These are phyloP conservation scores for Caerostris darwini DNA, from an alignment of 1,140 invertebrate genomes.

Conservation along the genomic window DNA sequence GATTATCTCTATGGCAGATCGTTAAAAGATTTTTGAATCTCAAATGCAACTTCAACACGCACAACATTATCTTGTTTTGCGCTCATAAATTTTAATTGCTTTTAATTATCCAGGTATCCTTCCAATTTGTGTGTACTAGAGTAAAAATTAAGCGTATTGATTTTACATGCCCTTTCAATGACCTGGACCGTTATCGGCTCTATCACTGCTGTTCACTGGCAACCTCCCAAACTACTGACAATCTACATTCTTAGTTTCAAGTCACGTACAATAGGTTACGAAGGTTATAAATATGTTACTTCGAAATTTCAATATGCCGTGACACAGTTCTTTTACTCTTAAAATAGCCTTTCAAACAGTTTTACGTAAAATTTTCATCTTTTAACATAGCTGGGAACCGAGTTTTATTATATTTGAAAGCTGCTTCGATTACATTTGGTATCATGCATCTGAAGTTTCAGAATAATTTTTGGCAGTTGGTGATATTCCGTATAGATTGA, in stretches of 20 bases:
- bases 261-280: slow-evolving; percentile 46
- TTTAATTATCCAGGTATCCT: neutral
- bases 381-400: neutral
- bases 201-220: slow-evolving; percentile 46
- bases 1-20: too few relatives aligned
- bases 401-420: neutral
- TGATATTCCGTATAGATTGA: too few relatives aligned
- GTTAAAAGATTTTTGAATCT: too few relatives aligned
- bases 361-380: neutral
- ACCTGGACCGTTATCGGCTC: neutral
- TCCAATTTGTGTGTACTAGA: neutral
- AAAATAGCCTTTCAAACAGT: neutral
- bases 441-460: too few relatives aligned
- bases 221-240: neutral
- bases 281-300: slow-evolving; percentile 57
- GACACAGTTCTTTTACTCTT: neutral
- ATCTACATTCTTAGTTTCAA: slow-evolving; percentile 39
- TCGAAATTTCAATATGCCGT: neutral
- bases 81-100: neutral
- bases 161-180: slow-evolving; percentile 44
- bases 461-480: too few relatives aligned
- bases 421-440: too few relatives aligned
- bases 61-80: neutral
- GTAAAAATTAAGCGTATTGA: slow-evolving; percentile 49
- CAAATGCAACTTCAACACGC: neutral